Conservation (phyloP, 2,113 vertebrate genomes). For the Apteryx mantelli region DNA sequence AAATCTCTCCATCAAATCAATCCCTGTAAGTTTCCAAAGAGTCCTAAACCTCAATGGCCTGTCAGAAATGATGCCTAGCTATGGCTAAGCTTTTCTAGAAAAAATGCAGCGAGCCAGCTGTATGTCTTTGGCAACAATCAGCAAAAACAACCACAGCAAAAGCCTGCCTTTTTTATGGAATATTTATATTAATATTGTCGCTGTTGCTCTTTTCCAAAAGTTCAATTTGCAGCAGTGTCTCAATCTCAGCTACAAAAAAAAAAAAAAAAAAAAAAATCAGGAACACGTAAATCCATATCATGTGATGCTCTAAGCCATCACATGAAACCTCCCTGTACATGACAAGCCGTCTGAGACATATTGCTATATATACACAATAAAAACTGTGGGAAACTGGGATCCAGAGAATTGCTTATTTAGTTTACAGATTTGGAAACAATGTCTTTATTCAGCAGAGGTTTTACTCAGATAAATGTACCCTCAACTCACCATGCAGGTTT, state of each 20-base stretch:
- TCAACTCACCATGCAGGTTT: not conserved
- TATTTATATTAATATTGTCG: constrained; percentile 29
- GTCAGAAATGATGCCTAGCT: constrained; percentile 1
- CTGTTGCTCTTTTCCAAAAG: constrained; percentile 57
- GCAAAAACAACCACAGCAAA: not conserved
- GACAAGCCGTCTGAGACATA: constrained; percentile 38
- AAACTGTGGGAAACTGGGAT: constrained; percentile 22
- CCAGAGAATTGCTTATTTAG: not conserved
- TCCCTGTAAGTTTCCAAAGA: not conserved
- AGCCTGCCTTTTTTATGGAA: not conserved
- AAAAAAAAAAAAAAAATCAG: not conserved
- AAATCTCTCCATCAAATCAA: constrained; percentile 23
- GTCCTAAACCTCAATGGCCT: not conserved
- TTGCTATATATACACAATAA: constrained; percentile 14
- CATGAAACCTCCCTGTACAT: not conserved
- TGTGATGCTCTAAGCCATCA: constrained; percentile 7
- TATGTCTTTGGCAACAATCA: constrained; percentile 29
- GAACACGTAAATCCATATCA: constrained; percentile 14
- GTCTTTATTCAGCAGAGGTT: constrained; percentile 28
- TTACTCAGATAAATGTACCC: not conserved
- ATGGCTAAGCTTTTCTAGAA: not conserved
- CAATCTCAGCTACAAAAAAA: not conserved
- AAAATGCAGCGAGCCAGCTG: not conserved
- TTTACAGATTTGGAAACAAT: constrained; percentile 19
- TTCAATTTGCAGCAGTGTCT: constrained; percentile 43